A percentile compares a stretch with the other conserved stretches of the same genome.
These are phyloP conservation scores for Phenganax stokvisi DNA, from an alignment of 92 coral and sea anemone genomes.

Conservation along the genomic window DNA sequence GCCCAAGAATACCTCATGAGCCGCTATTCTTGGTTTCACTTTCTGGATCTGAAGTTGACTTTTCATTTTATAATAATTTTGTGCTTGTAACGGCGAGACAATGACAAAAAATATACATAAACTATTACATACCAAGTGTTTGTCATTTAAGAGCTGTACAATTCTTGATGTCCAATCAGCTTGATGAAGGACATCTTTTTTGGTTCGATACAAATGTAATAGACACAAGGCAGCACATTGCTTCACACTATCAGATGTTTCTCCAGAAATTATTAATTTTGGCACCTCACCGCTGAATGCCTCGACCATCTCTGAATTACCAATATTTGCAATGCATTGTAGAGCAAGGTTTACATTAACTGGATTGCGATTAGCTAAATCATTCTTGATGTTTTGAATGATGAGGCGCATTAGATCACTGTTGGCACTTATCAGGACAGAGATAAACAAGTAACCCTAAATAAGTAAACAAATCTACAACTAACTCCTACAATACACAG, in stretches of 20 bases:
- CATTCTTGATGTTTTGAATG: constrained; percentile 93
- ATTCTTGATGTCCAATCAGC: constrained; percentile 99
- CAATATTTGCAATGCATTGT: constrained; percentile 94
- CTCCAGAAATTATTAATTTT: constrained; percentile 88
- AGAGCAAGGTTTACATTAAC: constrained; percentile 88
- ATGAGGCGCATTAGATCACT: constrained; percentile 91
- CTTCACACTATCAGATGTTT: constrained; percentile 91
- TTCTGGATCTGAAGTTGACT: too few species aligned
- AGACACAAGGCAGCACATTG: constrained; percentile 95
- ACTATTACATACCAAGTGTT: constrained; percentile 68
- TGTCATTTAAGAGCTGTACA: constrained; percentile 89
- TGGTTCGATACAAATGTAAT: constrained; percentile 75
- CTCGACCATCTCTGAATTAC: constrained; percentile 95
- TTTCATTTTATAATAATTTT: not conserved
- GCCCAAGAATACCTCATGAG: too few species aligned
- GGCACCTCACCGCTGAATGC: constrained; percentile 93
- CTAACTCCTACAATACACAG: not conserved
- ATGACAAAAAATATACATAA: too few species aligned
- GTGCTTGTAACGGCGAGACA: not conserved
- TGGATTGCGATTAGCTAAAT: constrained; percentile 90
- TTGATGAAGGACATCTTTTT: constrained; percentile 73
- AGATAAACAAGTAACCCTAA: constrained; percentile 86
- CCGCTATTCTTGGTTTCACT: too few species aligned
- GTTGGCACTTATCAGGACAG: constrained; percentile 94
- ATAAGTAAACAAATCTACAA: not conserved